Conservation (phyloP, 2,797 vertebrate species). For the Phoebastria nigripes region DNA sequence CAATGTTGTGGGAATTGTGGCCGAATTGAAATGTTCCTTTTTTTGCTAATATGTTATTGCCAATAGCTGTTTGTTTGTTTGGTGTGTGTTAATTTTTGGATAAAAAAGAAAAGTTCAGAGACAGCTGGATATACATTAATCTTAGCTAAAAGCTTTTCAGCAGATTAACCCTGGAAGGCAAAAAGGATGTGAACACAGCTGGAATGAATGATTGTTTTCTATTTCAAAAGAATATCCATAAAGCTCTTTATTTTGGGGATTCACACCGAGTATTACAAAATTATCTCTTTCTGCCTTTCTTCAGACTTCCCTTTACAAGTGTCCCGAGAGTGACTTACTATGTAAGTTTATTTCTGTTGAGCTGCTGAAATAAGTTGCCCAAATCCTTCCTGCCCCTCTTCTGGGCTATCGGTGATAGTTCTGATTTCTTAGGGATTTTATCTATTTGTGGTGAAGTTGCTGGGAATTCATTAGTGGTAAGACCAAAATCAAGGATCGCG, state of each 20-base stretch:
- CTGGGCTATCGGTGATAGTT: neutral
- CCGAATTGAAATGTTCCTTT: neutral
- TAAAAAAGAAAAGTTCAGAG: neutral
- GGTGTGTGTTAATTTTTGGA: neutral
- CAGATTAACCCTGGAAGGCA: conserved; percentile 42
- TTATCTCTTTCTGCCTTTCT: neutral
- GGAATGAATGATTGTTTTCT: conserved; percentile 20
- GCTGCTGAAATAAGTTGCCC: neutral
- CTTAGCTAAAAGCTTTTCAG: conserved; percentile 45
- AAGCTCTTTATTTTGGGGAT: neutral
- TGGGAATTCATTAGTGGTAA: neutral
- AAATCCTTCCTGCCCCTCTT: neutral
- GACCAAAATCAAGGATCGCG: neutral
- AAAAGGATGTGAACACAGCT: conserved; percentile 33
- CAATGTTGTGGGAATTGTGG: neutral
- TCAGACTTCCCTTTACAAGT: neutral
- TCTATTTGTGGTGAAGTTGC: neutral
- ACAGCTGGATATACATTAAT: conserved; percentile 42
- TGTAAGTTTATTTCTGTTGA: neutral
- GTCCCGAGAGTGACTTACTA: accelerated
- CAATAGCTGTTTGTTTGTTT: neutral
- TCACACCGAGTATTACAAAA: neutral
- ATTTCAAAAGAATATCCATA: neutral
- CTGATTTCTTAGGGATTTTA: neutral
- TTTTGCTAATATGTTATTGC: neutral